Evolutionary conservation across 2,113 vertebrate genomes (phyloP), one percentile per base, ranked within the genome.

Genomic region (Guaruba guarouba): DNA sequence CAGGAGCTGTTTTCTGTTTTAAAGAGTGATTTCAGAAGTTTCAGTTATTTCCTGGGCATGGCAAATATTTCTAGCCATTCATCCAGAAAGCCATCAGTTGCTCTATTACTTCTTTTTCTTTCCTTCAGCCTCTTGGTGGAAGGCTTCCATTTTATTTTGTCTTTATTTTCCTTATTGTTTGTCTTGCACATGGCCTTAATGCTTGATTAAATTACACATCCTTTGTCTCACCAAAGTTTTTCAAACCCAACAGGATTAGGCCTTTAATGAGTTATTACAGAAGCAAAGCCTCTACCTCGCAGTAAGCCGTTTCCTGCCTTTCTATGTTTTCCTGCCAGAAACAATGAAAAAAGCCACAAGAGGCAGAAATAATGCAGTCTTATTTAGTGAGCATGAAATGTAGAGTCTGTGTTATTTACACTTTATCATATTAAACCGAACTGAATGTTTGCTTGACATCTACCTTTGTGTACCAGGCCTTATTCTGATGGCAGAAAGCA

Each of bases 381-480:
- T 95, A 94, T 94, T 95, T 96, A 91, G 92, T 88, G 88, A 95
- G 73, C 8, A 0, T 68, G 33, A 15, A 84, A 75, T 5, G 57
- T 59, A 63, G 85, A 79, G 90, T 73, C 87, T 80, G 78, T 92
- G 92, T 95, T 96, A 96, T 97, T 96, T 97, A 90, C 96, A 92
- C 69, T 94, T 63, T 83, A 29, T 91, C 93, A 89, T 86, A 82
- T 91, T 97, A 93, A 97, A 97, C 86, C 54, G 86, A 91, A 93
- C 48, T 76, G 91, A 95, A 92, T 92, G 82, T 96, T 97, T 97
- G 90, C 90, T 97, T 95, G 86, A 92, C 96, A 97, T 97, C 92
- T 97, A 95, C 92, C 92, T 98, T 82, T 59, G 77, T 90, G 92
- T 95, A 76, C 70, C 74, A 91, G 71, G 83, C 43, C 69, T 80